Evolutionary conservation across 2,113 vertebrate genomes (phyloP).

Genomic region (Ardeotis arabs): DNA sequence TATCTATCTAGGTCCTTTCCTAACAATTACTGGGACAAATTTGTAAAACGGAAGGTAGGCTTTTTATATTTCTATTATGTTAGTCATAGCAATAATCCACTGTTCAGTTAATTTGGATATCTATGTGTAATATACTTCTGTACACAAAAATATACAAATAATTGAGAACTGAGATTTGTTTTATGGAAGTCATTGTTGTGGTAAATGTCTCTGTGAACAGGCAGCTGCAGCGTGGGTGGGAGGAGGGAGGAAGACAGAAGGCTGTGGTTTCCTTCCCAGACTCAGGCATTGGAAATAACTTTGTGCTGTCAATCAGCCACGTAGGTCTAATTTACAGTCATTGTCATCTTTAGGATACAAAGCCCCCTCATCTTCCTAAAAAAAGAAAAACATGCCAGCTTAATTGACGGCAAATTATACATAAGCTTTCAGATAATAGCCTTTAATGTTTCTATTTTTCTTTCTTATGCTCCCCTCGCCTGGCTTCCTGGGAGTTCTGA

Average conservation of each 20-base stretch:
- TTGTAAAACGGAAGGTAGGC: slow-evolving; percentile 96
- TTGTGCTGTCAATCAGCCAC: slow-evolving; percentile 24
- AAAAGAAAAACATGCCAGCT: slow-evolving; percentile 54
- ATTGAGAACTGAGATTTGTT: not conserved
- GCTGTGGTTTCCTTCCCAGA: slow-evolving; percentile 37
- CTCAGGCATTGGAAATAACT: not conserved
- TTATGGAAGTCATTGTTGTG: not conserved
- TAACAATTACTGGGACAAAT: slow-evolving; percentile 99
- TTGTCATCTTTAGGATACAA: slow-evolving; percentile 30
- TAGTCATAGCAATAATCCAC: not conserved
- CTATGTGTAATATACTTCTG: not conserved
- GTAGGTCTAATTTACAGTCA: slow-evolving; percentile 42
- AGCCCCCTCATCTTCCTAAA: slow-evolving; percentile 24
- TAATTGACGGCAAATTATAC: slow-evolving; percentile 54
- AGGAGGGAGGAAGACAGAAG: slow-evolving; percentile 17
- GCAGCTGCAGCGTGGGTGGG: not conserved
- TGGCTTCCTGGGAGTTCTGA: slow-evolving; percentile 14
- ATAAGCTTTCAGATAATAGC: slow-evolving; percentile 42
- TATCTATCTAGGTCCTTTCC: slow-evolving; percentile 89
- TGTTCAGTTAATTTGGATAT: not conserved
- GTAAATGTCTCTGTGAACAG: not conserved
- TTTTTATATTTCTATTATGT: not conserved
- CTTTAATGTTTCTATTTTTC: slow-evolving; percentile 37
- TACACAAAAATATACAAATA: not conserved
- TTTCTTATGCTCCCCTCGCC: not conserved